Percentiles rank a stretch among this genome's conserved stretches.
Conservation (phyloP, 2,113 vertebrate species). For the Urocynchramus pylzowi region DNA sequence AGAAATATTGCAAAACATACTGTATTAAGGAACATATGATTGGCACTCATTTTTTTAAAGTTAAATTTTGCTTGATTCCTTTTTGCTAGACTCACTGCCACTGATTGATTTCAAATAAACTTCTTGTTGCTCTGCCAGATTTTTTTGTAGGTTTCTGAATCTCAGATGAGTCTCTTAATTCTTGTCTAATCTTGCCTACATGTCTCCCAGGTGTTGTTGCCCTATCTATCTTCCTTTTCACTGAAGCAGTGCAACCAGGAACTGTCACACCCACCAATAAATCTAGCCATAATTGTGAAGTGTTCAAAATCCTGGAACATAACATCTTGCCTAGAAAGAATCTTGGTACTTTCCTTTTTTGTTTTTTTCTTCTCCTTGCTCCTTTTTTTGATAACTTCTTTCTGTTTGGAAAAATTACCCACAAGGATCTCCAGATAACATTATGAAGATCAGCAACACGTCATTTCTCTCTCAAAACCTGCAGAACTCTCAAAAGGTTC, state of each 20-base stretch:
- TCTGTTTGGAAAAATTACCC: slow-evolving; percentile 8
- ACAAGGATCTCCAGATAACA: slow-evolving; percentile 41
- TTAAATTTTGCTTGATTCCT: not conserved
- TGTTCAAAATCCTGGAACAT: slow-evolving; percentile 3
- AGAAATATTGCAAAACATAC: not conserved
- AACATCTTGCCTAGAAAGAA: slow-evolving; percentile 5
- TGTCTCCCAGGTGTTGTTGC: slow-evolving; percentile 27
- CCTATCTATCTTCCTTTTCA: slow-evolving; percentile 69
- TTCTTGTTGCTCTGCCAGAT: not conserved
- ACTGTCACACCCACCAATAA: slow-evolving; percentile 48
- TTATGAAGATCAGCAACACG: slow-evolving; percentile 27
- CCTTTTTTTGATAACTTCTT: not conserved
- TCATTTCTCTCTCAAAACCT: slow-evolving; percentile 53
- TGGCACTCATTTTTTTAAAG: not conserved
- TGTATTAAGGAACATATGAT: not conserved
- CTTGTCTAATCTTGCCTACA: slow-evolving; percentile 5
- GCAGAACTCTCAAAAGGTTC: slow-evolving; percentile 38
- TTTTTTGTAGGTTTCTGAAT: slow-evolving; percentile 28
- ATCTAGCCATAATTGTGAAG: slow-evolving; percentile 47
- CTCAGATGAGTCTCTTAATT: slow-evolving; percentile 50
- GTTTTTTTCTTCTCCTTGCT: rapidly evolving
- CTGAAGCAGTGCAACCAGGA: slow-evolving; percentile 10
- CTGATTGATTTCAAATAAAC: not conserved
- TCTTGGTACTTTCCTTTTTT: not conserved
- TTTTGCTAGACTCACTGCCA: not conserved